Conservation (phyloP, 2,797 vertebrate genomes). For the Cacajao melanocephalus region DNA sequence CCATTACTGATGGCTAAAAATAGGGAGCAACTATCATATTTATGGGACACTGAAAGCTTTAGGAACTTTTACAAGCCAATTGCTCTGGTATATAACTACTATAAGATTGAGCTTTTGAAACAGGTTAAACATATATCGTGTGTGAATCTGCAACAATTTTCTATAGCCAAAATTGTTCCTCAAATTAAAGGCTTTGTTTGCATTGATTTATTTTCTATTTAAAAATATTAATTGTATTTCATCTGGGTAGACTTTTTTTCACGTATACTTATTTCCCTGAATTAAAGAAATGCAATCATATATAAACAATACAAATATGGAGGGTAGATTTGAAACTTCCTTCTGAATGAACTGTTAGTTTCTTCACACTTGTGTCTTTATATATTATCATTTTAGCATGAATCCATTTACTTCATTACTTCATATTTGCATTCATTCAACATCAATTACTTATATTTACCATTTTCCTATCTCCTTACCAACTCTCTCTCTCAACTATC, state of each 20-base stretch:
- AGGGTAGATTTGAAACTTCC: background rate
- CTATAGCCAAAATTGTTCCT: background rate
- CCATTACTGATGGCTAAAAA: conserved; percentile 37
- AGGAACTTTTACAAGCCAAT: conserved; percentile 16
- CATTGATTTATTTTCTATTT: conserved; percentile 26
- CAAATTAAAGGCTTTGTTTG: background rate
- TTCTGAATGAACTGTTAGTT: background rate
- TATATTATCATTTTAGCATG: background rate
- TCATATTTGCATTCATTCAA: background rate
- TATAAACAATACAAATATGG: background rate
- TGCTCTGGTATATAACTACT: conserved; percentile 14
- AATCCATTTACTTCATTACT: background rate
- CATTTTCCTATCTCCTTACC: background rate
- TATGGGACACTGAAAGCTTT: background rate
- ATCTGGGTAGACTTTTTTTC: background rate
- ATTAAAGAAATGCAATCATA: background rate
- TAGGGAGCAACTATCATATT: conserved; percentile 9
- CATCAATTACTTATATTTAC: background rate
- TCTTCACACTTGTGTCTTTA: background rate
- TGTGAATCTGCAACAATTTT: background rate
- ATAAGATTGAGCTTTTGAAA: conserved; percentile 30
- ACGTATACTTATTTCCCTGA: background rate
- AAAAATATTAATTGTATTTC: conserved; percentile 20
- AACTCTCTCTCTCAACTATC: background rate
- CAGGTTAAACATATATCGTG: background rate